These are phyloP conservation scores for Chloroclysta siterata DNA, from an alignment of 2,888 invertebrate genomes.

Conservation along the genomic window DNA sequence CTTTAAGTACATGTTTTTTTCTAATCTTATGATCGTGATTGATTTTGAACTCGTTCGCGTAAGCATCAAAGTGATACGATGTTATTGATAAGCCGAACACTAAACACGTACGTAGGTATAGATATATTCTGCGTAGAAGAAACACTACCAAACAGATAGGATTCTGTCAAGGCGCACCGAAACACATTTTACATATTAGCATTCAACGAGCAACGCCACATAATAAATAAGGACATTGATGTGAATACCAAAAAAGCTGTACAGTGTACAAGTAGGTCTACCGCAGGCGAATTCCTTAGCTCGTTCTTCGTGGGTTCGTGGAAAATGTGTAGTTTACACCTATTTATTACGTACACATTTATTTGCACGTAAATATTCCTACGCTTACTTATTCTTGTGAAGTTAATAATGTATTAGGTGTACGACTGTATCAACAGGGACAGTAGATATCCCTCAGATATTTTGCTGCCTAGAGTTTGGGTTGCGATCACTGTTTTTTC, in stretches of 20 bases:
- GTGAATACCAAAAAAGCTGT: conserved; percentile 53
- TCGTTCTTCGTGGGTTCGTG: conserved; percentile 29
- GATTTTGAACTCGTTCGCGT: conserved; percentile 8
- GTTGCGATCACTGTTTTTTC: too few species aligned
- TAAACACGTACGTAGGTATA: background rate
- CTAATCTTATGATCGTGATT: conserved; percentile 5
- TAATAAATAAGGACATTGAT: conserved; percentile 51
- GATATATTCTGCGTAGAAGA: conserved; percentile 4
- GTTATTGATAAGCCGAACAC: conserved; percentile 14
- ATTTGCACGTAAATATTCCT: background rate
- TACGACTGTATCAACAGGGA: too few species aligned
- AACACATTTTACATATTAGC: conserved; percentile 44
- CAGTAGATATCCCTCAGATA: too few species aligned
- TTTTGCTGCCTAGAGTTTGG: too few species aligned
- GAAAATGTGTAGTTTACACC: background rate
- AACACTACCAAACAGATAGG: conserved; percentile 18
- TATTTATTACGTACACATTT: background rate
- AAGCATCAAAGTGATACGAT: conserved; percentile 11
- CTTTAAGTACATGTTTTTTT: background rate
- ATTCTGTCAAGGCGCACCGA: conserved; percentile 28
- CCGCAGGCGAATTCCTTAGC: conserved; percentile 37
- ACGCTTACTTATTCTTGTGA: background rate
- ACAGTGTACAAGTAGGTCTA: conserved; percentile 43
- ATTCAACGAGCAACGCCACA: conserved; percentile 50
- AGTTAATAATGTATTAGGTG: too few species aligned